Conservation (phyloP, 2,888 invertebrate species). For the Stictocephala bisonia region DNA sequence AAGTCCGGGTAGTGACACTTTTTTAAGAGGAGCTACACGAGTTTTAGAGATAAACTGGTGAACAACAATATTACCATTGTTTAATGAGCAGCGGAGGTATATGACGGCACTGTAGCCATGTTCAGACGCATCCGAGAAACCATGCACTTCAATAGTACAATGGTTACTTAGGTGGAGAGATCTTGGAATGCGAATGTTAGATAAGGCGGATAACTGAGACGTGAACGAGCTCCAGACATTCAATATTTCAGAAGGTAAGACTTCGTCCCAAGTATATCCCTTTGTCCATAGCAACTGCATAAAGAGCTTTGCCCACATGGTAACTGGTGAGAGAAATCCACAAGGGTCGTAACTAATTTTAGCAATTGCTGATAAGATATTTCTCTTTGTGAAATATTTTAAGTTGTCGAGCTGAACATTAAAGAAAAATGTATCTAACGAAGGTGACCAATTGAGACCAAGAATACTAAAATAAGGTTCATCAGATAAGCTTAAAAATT, state of each 20-base stretch:
- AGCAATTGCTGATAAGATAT: no score
- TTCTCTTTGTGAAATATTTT: no score
- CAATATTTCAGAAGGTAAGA: background rate
- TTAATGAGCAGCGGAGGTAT: background rate
- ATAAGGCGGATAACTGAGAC: background rate
- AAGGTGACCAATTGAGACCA: no score
- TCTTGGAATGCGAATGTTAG: conserved; percentile 8
- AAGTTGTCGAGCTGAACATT: no score
- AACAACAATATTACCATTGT: background rate
- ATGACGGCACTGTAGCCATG: background rate
- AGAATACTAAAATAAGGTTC: no score
- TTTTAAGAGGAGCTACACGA: conserved; percentile 4
- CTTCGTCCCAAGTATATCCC: conserved; percentile 37
- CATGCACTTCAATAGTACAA: background rate
- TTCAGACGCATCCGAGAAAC: conserved; percentile 39
- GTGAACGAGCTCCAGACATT: conserved; percentile 9
- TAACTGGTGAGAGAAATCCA: no score
- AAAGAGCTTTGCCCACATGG: no score
- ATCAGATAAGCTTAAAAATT: no score
- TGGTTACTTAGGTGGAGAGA: background rate
- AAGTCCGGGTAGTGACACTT: background rate
- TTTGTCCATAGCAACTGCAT: conserved; percentile 39
- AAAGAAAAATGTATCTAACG: no score
- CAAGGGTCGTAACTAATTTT: no score
- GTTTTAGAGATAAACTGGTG: background rate